These are phyloP conservation scores for Polydrusus pterygomalis DNA, from an alignment of 2,888 invertebrate species.

Conservation along the genomic window DNA sequence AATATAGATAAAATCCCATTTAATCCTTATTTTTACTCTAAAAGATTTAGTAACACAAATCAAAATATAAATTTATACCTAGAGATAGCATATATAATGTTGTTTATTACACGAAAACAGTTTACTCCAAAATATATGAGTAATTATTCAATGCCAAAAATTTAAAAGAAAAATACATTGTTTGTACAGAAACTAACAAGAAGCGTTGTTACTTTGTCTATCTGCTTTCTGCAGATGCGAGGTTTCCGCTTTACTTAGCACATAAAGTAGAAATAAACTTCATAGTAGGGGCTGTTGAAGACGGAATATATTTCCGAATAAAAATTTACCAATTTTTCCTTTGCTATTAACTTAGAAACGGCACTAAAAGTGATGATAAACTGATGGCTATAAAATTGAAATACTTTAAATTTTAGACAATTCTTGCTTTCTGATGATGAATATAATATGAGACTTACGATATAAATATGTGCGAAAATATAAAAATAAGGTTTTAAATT, in stretches of 20 bases:
- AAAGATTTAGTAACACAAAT: no score
- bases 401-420: no score
- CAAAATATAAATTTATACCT: no score
- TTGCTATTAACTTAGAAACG: neutral
- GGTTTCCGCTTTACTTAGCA: constrained; percentile 45
- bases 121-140: no score
- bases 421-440: no score
- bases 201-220: constrained; percentile 8
- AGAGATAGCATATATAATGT: no score
- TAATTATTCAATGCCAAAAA: neutral
- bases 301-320: constrained; percentile 36
- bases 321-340: constrained; percentile 38
- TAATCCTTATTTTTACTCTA: no score
- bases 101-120: no score
- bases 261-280: constrained; percentile 42
- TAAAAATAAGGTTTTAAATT: no score
- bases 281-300: constrained; percentile 37
- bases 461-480: no score
- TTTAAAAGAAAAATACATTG: constrained; percentile 8
- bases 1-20: no score
- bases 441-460: no score
- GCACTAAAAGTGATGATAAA: constrained; percentile 13
- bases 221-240: constrained; percentile 12
- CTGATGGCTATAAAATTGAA: neutral
- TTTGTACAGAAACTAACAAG: neutral